Percentiles rank a stretch among this genome's conserved stretches.
phyloP scores from a whole-genome alignment of 2,888 invertebrate species.

The Thysanoteuthis rhombus region DNA sequence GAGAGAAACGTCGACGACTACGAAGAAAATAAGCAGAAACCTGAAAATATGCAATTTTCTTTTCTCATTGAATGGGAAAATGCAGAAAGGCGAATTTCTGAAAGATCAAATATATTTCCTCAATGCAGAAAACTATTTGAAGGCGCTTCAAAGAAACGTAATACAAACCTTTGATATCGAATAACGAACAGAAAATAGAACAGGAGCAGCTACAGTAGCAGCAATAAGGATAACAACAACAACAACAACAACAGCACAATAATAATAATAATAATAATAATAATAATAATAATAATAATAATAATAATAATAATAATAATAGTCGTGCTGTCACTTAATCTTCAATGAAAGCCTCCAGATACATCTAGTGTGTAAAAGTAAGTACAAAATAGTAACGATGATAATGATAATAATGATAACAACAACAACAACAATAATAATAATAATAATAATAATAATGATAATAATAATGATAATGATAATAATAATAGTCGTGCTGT shows the following conservation, averaged over 20 bases:
- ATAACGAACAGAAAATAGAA: not conserved
- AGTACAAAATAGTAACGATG: not conserved
- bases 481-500: no score
- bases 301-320: not conserved
- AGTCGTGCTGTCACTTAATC: no score
- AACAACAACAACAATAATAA: not conserved
- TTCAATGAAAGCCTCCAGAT: no score
- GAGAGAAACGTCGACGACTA: not conserved
- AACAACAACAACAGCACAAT: not conserved
- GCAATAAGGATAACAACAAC: not conserved
- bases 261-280: not conserved
- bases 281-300: not conserved
- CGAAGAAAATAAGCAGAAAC: not conserved
- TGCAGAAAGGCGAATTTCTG: not conserved
- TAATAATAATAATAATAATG: not conserved
- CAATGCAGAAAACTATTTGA: constrained; percentile 12
- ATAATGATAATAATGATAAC: not conserved
- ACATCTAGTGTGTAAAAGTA: no score
- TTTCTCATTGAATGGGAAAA: not conserved
- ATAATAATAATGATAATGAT: not conserved
- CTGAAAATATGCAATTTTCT: not conserved
- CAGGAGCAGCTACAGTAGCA: not conserved
- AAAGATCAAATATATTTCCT: not conserved
- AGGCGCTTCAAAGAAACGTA: not conserved
- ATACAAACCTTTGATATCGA: not conserved